Percentiles rank a stretch among this genome's conserved stretches.
Evolutionary conservation across 2,113 vertebrate genomes (phyloP).

Genomic region (Meles meles): DNA sequence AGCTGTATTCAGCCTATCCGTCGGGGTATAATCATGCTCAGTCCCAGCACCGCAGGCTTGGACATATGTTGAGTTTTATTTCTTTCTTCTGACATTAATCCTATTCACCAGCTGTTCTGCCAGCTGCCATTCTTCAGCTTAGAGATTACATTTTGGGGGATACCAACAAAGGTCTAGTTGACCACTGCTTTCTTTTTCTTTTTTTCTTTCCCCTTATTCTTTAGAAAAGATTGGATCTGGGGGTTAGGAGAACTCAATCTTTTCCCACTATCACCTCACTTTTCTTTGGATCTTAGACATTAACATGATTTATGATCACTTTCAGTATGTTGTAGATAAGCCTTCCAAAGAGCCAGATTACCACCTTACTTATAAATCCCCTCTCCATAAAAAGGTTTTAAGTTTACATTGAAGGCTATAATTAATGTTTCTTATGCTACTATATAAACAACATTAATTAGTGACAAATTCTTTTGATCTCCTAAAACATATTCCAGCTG

Average conservation of each 20-base stretch:
- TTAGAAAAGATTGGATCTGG: constrained; percentile 86
- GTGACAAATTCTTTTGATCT: constrained; percentile 83
- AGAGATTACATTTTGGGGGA: constrained; percentile 98
- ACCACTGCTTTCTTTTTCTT: constrained; percentile 86
- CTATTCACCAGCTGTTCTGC: constrained; percentile 99
- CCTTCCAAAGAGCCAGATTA: constrained; percentile 83
- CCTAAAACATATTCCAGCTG: constrained; percentile 78
- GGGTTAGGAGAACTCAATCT: constrained; percentile 78
- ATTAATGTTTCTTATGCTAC: constrained; percentile 84
- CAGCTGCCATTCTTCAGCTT: constrained; percentile 99
- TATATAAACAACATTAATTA: constrained; percentile 85
- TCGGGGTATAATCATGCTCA: constrained; percentile 98
- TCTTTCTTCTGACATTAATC: constrained; percentile 99
- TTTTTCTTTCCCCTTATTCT: constrained; percentile 59
- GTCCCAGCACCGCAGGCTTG: constrained; percentile 98
- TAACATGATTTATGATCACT: constrained; percentile 83
- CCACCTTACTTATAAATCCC: constrained; percentile 82
- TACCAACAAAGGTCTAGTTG: constrained; percentile 94
- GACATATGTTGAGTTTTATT: constrained; percentile 99
- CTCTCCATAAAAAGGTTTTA: constrained; percentile 78
- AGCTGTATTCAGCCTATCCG: constrained; percentile 99
- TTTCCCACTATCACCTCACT: constrained; percentile 80
- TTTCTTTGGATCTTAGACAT: constrained; percentile 78
- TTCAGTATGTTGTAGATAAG: constrained; percentile 81
- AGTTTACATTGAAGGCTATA: constrained; percentile 83